Percentiles rank a stretch among this genome's conserved stretches.
These are phyloP conservation scores for Papilio xuthus DNA, from an alignment of 1,140 invertebrate species.

Conservation along the genomic window DNA sequence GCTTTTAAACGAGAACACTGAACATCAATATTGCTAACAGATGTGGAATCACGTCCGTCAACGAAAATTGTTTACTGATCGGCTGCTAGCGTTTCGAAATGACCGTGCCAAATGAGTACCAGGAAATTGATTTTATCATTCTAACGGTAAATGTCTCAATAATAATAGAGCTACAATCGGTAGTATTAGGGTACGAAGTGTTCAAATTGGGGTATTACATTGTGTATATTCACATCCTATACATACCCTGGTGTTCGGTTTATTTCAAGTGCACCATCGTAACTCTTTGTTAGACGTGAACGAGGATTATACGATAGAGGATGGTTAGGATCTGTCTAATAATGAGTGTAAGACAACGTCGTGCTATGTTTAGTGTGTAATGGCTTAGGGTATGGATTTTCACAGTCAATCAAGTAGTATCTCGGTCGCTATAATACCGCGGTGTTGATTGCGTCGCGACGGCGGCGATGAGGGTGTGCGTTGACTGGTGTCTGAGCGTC, in stretches of 20 bases:
- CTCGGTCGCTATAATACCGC: neutral
- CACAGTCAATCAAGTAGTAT: slow-evolving; percentile 15
- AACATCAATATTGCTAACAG: slow-evolving; percentile 32
- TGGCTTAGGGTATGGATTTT: slow-evolving; percentile 11
- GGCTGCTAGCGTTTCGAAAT: slow-evolving; percentile 27
- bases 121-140: slow-evolving; percentile 26
- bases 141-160: neutral
- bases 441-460: neutral
- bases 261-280: neutral
- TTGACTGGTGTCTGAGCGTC: neutral
- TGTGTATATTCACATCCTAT: neutral
- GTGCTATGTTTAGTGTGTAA: neutral
- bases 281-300: neutral
- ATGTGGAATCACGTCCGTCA: slow-evolving; percentile 33
- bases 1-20: slow-evolving; percentile 27
- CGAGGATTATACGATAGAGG: neutral
- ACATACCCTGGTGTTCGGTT: neutral
- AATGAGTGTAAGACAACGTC: neutral
- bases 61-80: slow-evolving; percentile 31
- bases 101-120: slow-evolving; percentile 30
- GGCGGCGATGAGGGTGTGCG: no score
- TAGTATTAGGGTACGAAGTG: neutral
- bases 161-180: neutral
- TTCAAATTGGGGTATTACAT: neutral
- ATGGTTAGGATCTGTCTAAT: neutral